Evolutionary conservation across 2,113 vertebrate species (phyloP).

Genomic region (Phrynosoma platyrhinos): DNA sequence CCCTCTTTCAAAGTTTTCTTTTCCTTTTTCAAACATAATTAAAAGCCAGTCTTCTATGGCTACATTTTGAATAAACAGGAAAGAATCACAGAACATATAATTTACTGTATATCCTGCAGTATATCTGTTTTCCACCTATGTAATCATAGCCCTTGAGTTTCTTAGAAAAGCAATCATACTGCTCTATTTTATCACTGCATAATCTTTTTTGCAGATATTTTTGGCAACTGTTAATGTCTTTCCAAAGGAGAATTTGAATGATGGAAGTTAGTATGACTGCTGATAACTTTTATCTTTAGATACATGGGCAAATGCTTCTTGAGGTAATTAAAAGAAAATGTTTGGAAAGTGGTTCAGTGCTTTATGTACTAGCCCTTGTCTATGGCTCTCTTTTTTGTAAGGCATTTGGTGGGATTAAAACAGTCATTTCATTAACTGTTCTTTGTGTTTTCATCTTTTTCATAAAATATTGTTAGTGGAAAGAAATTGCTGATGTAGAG

Average conservation of each 20-base stretch:
- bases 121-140: neutral
- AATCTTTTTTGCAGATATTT: neutral
- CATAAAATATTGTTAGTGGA: neutral
- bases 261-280: neutral
- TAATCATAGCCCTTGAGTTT: neutral
- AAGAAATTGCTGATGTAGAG: too few relatives aligned
- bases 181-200: neutral
- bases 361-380: neutral
- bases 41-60: neutral
- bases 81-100: neutral
- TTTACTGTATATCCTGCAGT: neutral
- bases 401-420: neutral
- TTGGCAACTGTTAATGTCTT: neutral
- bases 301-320: neutral
- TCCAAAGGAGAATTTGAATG: neutral
- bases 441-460: neutral
- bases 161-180: neutral
- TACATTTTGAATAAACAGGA: neutral
- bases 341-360: neutral
- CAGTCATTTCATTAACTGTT: neutral
- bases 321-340: slow-evolving; percentile 13
- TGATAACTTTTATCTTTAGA: neutral
- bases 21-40: neutral
- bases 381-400: neutral
- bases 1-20: neutral